A percentile compares a stretch with the other conserved stretches of the same genome.
Conservation (phyloP, 2,888 invertebrate genomes). For the Gibbula magus region DNA sequence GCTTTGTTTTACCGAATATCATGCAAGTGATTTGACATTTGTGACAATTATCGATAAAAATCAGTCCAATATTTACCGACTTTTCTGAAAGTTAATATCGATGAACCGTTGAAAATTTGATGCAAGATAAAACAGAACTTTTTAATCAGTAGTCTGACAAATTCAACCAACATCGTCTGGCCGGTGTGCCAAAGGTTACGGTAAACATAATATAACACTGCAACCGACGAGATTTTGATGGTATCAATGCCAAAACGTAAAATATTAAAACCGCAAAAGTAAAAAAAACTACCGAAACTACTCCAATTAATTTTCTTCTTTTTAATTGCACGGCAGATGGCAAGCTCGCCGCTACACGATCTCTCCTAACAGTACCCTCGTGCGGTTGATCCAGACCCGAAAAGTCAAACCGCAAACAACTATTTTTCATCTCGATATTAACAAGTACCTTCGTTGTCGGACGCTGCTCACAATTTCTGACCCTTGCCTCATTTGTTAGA, state of each 20-base stretch:
- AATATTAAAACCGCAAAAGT: constrained; percentile 19
- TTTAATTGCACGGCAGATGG: constrained; percentile 21
- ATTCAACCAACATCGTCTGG: no score
- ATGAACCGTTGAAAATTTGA: no score
- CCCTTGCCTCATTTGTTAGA: constrained; percentile 21
- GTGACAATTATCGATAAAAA: no score
- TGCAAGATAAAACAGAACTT: no score
- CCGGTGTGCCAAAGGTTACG: no score
- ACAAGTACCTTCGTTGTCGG: constrained; percentile 1
- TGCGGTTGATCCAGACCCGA: background rate
- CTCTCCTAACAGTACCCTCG: background rate
- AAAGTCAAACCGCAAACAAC: constrained; percentile 24
- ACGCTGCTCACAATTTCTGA: background rate
- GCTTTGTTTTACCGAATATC: background rate
- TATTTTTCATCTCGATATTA: constrained; percentile 20
- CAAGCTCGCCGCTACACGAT: background rate
- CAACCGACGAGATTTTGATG: constrained; percentile 4
- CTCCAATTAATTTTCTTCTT: constrained; percentile 9
- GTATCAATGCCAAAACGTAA: background rate
- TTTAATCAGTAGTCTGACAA: no score
- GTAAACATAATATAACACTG: background rate
- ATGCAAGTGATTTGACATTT: no score
- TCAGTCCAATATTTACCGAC: no score
- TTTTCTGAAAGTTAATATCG: no score
- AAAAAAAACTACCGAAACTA: constrained; percentile 4